These are phyloP conservation scores for Eudiplozoon nipponicum DNA, from an alignment of 2,888 invertebrate genomes.

Conservation along the genomic window DNA sequence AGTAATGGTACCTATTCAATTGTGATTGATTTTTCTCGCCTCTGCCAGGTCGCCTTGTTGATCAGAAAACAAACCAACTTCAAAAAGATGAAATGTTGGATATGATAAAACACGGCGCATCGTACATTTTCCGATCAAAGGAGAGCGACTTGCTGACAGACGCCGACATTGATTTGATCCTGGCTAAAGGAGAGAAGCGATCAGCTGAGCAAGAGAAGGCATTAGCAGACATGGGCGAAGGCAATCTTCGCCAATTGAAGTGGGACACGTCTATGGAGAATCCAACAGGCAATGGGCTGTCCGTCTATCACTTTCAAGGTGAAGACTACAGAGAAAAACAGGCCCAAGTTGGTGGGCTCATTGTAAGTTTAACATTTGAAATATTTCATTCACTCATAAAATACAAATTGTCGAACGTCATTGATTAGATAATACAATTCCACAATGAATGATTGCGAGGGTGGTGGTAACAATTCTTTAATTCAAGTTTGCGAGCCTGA, in stretches of 20 bases:
- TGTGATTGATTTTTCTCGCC: too few relatives aligned
- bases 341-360: too few relatives aligned
- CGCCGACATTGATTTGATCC: constrained; percentile 72
- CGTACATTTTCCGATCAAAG: constrained; percentile 85
- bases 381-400: too few relatives aligned
- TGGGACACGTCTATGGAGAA: constrained; percentile 35
- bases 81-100: constrained; percentile 94
- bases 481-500: too few relatives aligned
- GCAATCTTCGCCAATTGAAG: constrained; percentile 60
- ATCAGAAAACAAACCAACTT: constrained; percentile 43
- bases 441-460: too few relatives aligned
- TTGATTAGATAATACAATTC: too few relatives aligned
- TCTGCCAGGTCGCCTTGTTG: constrained; percentile 56
- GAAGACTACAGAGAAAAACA: constrained; percentile 44
- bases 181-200: constrained; percentile 47
- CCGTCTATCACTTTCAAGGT: constrained; percentile 86
- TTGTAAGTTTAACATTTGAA: too few relatives aligned
- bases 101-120: constrained; percentile 95
- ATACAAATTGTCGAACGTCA: too few relatives aligned
- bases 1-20: too few relatives aligned
- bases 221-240: constrained; percentile 55
- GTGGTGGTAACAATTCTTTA: too few relatives aligned
- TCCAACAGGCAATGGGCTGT: constrained; percentile 29
- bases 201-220: constrained; percentile 40
- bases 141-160: constrained; percentile 73